phyloP scores from a whole-genome alignment of 2,113 vertebrate species.

The Donacobius atricapilla region DNA sequence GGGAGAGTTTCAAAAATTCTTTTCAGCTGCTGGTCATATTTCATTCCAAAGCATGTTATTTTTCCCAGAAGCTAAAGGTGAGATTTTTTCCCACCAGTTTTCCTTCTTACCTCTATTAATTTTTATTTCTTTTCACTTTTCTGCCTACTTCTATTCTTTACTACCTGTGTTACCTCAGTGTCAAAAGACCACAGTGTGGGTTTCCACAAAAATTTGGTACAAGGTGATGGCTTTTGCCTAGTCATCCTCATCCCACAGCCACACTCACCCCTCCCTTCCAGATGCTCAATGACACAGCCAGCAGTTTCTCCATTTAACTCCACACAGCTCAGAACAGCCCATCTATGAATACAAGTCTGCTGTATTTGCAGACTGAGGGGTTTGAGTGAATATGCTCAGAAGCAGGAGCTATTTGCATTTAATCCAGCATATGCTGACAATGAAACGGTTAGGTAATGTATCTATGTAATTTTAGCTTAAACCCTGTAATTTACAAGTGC shows the following conservation, averaged over 20 bases:
- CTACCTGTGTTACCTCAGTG: neutral
- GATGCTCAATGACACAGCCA: neutral
- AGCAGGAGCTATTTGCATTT: neutral
- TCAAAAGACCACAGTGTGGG: neutral
- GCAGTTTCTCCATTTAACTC: neutral
- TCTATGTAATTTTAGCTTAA: neutral
- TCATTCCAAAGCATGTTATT: neutral
- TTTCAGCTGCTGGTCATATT: neutral
- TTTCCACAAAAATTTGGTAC: neutral
- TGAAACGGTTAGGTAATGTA: neutral
- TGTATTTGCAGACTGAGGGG: neutral
- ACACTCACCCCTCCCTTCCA: neutral
- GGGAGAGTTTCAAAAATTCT: neutral
- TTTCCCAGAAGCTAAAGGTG: neutral
- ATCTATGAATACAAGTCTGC: accelerated
- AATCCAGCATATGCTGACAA: neutral
- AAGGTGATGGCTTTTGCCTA: neutral
- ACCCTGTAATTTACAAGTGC: neutral
- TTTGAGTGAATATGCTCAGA: neutral
- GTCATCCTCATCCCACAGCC: neutral
- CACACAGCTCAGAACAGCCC: neutral
- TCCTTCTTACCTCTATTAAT: neutral
- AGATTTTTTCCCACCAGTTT: neutral
- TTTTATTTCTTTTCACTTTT: neutral
- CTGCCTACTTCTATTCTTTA: neutral